phyloP scores from a whole-genome alignment of 2,797 vertebrate species.

The Oreortyx pictus region DNA sequence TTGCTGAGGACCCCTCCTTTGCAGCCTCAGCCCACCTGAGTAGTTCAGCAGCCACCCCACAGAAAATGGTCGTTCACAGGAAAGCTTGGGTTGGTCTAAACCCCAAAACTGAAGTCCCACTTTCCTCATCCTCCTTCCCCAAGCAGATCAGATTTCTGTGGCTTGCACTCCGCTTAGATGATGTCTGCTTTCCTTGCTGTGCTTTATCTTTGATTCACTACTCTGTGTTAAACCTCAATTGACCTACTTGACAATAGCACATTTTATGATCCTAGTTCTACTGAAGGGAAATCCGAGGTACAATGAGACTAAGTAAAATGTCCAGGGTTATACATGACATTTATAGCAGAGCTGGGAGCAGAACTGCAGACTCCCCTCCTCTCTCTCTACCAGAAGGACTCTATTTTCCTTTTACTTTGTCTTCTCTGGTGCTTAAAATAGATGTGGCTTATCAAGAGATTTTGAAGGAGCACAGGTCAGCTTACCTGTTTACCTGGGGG shows the following conservation, averaged over 20 bases:
- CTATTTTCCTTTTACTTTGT: not conserved
- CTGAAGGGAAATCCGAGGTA: not conserved
- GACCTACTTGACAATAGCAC: not conserved
- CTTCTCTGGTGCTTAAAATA: not conserved
- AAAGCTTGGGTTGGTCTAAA: not conserved
- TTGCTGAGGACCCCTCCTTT: not conserved
- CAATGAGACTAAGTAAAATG: not conserved
- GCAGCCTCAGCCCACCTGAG: rapidly evolving
- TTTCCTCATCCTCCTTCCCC: not conserved
- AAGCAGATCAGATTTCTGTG: not conserved
- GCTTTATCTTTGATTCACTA: not conserved
- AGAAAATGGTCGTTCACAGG: rapidly evolving
- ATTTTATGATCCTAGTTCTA: not conserved
- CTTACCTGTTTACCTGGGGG: not conserved
- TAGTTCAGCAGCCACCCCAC: not conserved
- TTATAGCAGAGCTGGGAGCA: not conserved
- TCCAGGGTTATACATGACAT: not conserved
- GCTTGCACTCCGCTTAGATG: not conserved
- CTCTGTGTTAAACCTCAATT: not conserved
- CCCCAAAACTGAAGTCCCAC: not conserved
- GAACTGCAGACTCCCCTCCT: not conserved
- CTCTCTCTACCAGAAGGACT: not conserved
- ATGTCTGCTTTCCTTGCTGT: not conserved
- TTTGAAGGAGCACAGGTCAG: not conserved
- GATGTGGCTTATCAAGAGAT: not conserved